Base-by-base conservation (phyloP, 1,140 invertebrate species). In the Amphibalanus amphitrite region DNA sequence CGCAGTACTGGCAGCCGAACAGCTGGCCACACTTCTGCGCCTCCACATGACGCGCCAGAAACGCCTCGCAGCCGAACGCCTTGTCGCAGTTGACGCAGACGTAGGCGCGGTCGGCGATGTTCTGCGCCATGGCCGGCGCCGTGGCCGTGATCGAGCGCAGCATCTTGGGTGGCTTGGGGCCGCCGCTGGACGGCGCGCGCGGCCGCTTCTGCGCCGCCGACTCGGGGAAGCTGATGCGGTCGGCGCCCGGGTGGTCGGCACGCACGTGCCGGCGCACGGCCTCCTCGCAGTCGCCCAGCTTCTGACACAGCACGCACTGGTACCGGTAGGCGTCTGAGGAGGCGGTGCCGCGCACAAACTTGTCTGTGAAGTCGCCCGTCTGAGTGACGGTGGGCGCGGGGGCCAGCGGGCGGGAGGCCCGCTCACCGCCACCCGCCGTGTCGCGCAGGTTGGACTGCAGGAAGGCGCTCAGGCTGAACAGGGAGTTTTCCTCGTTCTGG, bases 21-120 rank as follows among this genome's bases (percentile, higher is more conserved):
- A 67, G 20, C 26, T 28, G 65, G 65, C 65, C 65, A 26, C 65
- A 67, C 26, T 28, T 67, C 65, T 67, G 65, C 65, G 65, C 65
- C 65, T 26, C 28, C 65, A 67, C 65, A 26, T 67, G 65, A 0
- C 65, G 15, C n/a, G 26, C 28, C 26, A 67, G 65, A 17, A 67
- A 67, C 65, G 65, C 65, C 65, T 67, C 65, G 65, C 65, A 67
- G 65, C 65, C 65, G 65, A 67, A 67, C 65, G 65, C 65, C 65
- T 67, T 67, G 65, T 67, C 28, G n/a, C 65, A 67, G 26, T 10
- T 28, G 65, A 67, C 65, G 28, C 65, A 67, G 10, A 67, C 65
- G n/a, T 67, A 67, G 26, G 28, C 26, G n/a, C 65, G 65, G 10
- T 28, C 26, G n/a, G 65, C 65, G 28, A 67, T 67, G 3, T 67